Evolutionary conservation across 2,797 vertebrate species (phyloP), one percentile per base, ranked within the genome.

Genomic region (Manis crassicaudata): DNA sequence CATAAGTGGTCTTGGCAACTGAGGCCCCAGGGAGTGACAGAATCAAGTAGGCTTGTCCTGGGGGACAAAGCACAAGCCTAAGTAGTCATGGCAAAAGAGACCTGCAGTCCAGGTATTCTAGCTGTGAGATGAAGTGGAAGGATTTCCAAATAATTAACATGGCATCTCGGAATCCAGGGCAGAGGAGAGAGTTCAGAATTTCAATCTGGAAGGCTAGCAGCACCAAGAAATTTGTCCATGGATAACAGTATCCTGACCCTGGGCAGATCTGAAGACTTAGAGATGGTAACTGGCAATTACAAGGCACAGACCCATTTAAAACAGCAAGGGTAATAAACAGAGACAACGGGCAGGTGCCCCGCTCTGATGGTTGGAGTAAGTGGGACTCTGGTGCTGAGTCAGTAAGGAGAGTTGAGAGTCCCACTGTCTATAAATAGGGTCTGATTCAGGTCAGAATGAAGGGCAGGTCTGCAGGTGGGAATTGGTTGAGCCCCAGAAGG

Each of bases 401-500:
- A 73, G 20, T 20, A 67, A 52, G 29, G 56, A 12, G 40, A 27
- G 13, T 2, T 12, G 10, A 35, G 17, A 95, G 27, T 63, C 37
- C 52, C 52, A 8, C 12, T 18, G 29, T n/a, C 13, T 0, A 0
- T 7, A 68, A 25, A 10, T 12, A 14, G 7, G 16, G 40, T 37
- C 37, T 63, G 37, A 43, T 25, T 75, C n/a, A 32, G 76, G 72
- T 62, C 70, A 80, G 21, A 25, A 32, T 4, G 52, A 52, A 81
- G 43, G 16, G 54, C 50, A 5, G 17, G 6, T 21, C 85, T 77
- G 23, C 72, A 46, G 40, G 29, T 32, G 43, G 60, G 40, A 21
- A 5, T 7, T 0, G 0, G 17, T 37, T 14, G 50, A 12, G 46
- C 29, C 54, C 17, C 3, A 2, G 25, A 18, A 21, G 25, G 10